phyloP scores from a whole-genome alignment of 2,888 invertebrate genomes.

The Mycogona germanica region DNA sequence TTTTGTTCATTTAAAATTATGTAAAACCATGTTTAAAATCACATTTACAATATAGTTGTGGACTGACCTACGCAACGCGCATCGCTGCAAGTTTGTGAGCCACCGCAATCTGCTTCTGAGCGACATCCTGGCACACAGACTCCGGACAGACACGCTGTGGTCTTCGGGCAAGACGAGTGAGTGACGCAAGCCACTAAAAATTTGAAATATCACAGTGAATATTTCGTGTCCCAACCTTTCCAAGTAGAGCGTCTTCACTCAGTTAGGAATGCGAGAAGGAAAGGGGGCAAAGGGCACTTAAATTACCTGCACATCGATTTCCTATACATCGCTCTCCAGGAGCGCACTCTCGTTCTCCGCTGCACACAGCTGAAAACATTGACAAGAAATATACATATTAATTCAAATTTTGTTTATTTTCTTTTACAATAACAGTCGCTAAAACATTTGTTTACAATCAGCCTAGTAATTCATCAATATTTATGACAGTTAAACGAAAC shows the following conservation, averaged over 20 bases:
- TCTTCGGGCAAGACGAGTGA: conserved; percentile 63
- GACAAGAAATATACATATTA: not conserved
- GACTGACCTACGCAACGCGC: conserved; percentile 55
- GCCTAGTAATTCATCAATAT: not conserved
- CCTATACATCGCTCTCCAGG: conserved; percentile 62
- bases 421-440: too few relatives aligned
- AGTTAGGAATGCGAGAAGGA: too few relatives aligned
- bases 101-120: conserved; percentile 64
- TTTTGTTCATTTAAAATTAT: not conserved
- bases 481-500: not conserved
- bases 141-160: conserved; percentile 67
- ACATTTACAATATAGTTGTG: not conserved
- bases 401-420: conserved; percentile 4
- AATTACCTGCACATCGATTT: conserved; percentile 47
- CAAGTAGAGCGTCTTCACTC: too few relatives aligned
- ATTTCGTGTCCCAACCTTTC: too few relatives aligned
- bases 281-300: not conserved
- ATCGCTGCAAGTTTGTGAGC: conserved; percentile 64
- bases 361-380: conserved; percentile 48
- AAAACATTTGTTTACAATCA: too few relatives aligned
- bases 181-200: conserved; percentile 55
- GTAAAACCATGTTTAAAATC: not conserved
- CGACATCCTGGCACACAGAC: conserved; percentile 73
- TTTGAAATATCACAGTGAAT: too few relatives aligned
- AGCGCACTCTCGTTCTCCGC: conserved; percentile 62